Evolutionary conservation across 2,888 invertebrate species (phyloP).

Genomic region (Chrysolina americana): DNA sequence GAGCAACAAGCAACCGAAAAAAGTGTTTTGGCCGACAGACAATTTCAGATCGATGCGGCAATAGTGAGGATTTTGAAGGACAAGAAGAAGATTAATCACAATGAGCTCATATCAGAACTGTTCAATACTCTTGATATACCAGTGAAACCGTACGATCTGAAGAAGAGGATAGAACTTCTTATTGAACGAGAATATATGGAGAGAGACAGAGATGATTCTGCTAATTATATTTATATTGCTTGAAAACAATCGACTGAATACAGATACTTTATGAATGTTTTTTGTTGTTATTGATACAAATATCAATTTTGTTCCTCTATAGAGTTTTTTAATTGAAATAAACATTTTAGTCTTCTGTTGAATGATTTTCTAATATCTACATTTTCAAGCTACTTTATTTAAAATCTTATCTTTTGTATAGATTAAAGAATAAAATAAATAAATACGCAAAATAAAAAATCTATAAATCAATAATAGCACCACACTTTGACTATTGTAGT

Average conservation of each 20-base stretch:
- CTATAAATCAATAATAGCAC: conserved; percentile 72
- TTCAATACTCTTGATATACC: conserved; percentile 98
- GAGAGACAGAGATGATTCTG: conserved; percentile 95
- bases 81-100: conserved; percentile 93
- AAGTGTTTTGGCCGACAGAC: conserved; percentile 96
- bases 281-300: not conserved
- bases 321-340: not conserved
- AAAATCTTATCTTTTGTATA: too few relatives aligned
- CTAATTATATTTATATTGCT: conserved; percentile 96
- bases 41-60: conserved; percentile 99
- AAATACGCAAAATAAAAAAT: conserved; percentile 61
- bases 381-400: too few relatives aligned
- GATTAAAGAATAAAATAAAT: too few relatives aligned
- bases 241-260: conserved; percentile 70
- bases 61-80: conserved; percentile 99
- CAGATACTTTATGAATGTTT: not conserved
- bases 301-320: not conserved
- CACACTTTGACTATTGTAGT: conserved; percentile 61
- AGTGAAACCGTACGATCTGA: conserved; percentile 96
- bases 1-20: conserved; percentile 96
- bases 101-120: conserved; percentile 93
- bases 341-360: too few relatives aligned
- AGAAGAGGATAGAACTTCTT: conserved; percentile 96
- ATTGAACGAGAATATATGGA: conserved; percentile 99
- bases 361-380: too few relatives aligned